A percentile compares a stretch with the other conserved stretches of the same genome.
phyloP scores from a whole-genome alignment of 2,113 vertebrate genomes.

The Pionites leucogaster region DNA sequence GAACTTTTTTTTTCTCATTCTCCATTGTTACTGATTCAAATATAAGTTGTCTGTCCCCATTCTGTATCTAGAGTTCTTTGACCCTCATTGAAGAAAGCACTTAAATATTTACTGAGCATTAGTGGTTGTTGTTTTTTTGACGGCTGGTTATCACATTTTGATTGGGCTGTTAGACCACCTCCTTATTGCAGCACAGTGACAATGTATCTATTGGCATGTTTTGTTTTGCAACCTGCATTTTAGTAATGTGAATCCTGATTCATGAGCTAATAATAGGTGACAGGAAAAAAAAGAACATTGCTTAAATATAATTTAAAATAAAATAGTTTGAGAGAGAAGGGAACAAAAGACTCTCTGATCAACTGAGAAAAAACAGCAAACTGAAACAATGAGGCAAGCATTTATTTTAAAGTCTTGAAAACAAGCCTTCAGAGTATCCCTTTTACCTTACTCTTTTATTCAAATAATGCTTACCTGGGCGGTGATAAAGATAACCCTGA shows the following conservation, averaged over 20 bases:
- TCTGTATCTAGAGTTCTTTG: background rate
- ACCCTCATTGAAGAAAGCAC: background rate
- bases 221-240: background rate
- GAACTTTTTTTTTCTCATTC: background rate
- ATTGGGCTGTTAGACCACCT: background rate
- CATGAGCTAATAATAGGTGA: background rate
- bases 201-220: background rate
- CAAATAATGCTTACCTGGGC: conserved; percentile 7
- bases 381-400: background rate
- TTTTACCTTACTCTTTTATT: background rate
- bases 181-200: background rate
- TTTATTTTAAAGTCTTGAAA: background rate
- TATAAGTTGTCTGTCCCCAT: background rate
- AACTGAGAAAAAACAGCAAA: background rate
- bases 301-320: background rate
- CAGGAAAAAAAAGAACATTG: background rate
- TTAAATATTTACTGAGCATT: background rate
- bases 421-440: background rate
- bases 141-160: background rate
- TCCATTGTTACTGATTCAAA: background rate
- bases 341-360: background rate
- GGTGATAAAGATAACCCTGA: background rate
- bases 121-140: background rate
- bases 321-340: background rate
- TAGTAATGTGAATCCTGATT: background rate